Conservation (phyloP, 2,113 vertebrate species). For the Rhinopithecus roxellana region DNA sequence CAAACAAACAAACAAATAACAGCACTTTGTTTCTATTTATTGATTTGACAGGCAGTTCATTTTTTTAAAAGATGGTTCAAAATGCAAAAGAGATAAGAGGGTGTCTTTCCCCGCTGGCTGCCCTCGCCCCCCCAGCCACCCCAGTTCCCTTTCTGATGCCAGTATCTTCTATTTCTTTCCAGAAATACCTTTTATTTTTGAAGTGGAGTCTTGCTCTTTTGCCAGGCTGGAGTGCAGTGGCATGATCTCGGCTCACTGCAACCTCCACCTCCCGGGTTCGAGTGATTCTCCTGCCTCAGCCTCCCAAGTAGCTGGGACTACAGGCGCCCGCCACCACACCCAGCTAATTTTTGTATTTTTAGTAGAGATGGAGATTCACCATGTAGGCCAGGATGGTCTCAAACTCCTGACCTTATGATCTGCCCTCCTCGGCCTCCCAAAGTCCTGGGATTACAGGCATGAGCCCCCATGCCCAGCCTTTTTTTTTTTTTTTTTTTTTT, state of each 20-base stretch:
- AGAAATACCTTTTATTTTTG: neutral
- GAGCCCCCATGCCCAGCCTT: accelerated
- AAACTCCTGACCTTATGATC: neutral
- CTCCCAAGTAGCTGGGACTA: neutral
- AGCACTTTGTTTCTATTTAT: neutral
- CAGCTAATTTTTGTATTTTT: neutral
- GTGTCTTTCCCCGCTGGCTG: neutral
- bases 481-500: neutral
- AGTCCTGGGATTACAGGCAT: neutral
- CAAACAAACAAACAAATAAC: too few species aligned
- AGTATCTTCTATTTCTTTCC: neutral
- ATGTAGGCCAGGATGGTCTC: neutral
- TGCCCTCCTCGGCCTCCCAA: neutral
- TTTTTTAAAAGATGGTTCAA: neutral
- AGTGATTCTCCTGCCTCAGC: neutral
- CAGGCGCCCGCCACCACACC: too few species aligned
- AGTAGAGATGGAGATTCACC: neutral
- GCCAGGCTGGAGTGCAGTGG: neutral
- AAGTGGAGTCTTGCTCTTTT: neutral
- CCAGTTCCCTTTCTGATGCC: neutral
- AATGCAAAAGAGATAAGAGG: neutral
- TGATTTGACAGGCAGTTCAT: neutral
- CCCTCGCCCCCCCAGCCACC: too few species aligned
- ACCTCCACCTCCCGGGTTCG: neutral
- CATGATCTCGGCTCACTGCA: neutral